Evolutionary conservation across 2,797 vertebrate genomes (phyloP).

Genomic region (Sarcophilus harrisii): DNA sequence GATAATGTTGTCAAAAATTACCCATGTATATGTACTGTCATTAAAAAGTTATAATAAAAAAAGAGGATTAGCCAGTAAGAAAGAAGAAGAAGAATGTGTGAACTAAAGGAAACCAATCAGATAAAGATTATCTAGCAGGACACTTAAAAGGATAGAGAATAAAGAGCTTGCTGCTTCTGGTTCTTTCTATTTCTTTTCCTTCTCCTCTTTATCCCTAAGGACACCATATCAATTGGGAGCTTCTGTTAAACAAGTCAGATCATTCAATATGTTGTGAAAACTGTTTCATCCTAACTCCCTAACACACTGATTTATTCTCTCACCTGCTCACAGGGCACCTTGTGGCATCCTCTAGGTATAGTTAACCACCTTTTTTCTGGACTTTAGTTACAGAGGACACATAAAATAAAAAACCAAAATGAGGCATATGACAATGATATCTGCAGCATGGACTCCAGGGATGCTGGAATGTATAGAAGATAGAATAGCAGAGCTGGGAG

Average conservation of each 20-base stretch:
- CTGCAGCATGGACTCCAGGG: not conserved
- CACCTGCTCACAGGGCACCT: not conserved
- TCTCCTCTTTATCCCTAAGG: not conserved
- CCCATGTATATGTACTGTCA: no score
- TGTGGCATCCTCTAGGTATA: not conserved
- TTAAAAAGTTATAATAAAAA: no score
- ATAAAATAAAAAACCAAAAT: not conserved
- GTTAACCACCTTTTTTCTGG: not conserved
- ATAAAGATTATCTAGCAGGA: not conserved
- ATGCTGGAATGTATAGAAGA: not conserved
- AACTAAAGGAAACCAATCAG: not conserved
- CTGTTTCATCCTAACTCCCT: not conserved
- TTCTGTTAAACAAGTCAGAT: not conserved
- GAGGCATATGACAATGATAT: not conserved
- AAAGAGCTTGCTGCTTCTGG: not conserved
- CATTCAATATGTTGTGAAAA: not conserved
- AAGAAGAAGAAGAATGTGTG: not conserved
- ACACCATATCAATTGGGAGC: not conserved
- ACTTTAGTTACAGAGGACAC: not conserved
- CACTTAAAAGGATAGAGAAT: not conserved
- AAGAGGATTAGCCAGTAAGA: no score
- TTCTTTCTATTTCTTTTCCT: not conserved
- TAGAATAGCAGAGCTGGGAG: not conserved
- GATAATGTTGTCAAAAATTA: no score
- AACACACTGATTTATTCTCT: not conserved